Conservation (phyloP, 1,140 invertebrate species). For the Tetragnatha versicolor region DNA sequence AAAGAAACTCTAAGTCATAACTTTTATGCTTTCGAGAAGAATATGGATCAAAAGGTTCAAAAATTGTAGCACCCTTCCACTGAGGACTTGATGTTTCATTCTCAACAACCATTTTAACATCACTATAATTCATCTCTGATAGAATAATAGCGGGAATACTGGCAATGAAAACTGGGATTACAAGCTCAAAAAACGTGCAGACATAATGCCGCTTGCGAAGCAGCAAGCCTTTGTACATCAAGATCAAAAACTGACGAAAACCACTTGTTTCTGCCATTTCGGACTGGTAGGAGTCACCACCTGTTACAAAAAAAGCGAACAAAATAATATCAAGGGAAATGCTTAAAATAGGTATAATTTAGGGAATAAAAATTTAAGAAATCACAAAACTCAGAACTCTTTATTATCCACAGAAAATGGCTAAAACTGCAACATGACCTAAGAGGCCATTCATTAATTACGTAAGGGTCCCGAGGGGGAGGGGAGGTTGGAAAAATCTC, state of each 20-base stretch:
- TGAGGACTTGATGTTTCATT: not conserved
- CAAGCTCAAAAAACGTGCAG: slow-evolving; percentile 60
- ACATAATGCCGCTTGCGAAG: slow-evolving; percentile 58
- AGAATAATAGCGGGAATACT: slow-evolving; percentile 16
- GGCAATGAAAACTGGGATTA: slow-evolving; percentile 58
- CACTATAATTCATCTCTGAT: not conserved
- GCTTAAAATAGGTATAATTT: not conserved
- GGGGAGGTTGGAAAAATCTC: no score
- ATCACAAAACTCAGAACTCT: not conserved
- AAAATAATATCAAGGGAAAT: not conserved
- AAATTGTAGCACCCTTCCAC: not conserved
- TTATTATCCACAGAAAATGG: not conserved
- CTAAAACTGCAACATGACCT: not conserved
- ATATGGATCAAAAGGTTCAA: slow-evolving; percentile 7
- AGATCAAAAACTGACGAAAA: slow-evolving; percentile 65
- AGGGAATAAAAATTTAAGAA: not conserved
- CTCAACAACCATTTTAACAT: not conserved
- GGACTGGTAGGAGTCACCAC: no score
- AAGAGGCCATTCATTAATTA: no score
- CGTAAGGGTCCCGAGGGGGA: no score
- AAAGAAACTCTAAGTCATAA: not conserved
- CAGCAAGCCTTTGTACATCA: slow-evolving; percentile 55
- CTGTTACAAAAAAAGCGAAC: not conserved
- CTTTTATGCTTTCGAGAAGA: no score
- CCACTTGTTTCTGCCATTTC: slow-evolving; percentile 55